Percentiles rank a stretch among this genome's conserved stretches.
These are phyloP conservation scores for Podocnemis expansa DNA, from an alignment of 2,113 vertebrate genomes.

Conservation along the genomic window DNA sequence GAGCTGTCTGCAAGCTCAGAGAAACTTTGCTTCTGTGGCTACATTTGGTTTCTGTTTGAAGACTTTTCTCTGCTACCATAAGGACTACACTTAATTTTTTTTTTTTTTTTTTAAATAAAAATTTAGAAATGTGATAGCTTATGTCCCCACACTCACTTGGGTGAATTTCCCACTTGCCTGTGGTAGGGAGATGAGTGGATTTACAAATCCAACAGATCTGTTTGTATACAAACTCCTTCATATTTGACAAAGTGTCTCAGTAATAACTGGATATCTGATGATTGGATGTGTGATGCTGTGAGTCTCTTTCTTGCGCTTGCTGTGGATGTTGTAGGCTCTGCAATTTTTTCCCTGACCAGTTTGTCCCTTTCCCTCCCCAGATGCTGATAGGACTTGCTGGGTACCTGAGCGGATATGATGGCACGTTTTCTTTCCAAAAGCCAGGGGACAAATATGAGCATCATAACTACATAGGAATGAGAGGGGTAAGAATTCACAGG, in stretches of 20 bases:
- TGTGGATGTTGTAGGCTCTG: background rate
- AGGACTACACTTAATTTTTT: background rate
- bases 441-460: constrained; percentile 95
- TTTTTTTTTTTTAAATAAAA: background rate
- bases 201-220: background rate
- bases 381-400: constrained; percentile 97
- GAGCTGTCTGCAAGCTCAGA: background rate
- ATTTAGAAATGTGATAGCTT: background rate
- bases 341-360: background rate
- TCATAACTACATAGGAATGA: constrained; percentile 94
- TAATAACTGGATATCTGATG: background rate
- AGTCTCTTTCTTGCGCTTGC: background rate
- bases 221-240: background rate
- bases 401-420: constrained; percentile 94
- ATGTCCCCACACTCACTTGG: background rate
- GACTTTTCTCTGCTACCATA: background rate
- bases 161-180: background rate
- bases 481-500: constrained; percentile 86
- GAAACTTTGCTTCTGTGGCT: background rate
- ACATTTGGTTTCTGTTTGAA: background rate
- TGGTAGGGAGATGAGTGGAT: background rate
- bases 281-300: background rate
- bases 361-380: constrained; percentile 70
- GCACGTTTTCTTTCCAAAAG: constrained; percentile 94
- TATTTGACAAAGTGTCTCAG: background rate